Evolutionary conservation across 2,113 vertebrate genomes (phyloP), one percentile per base, ranked within the genome.

Genomic region (Callionymus lyra): DNA sequence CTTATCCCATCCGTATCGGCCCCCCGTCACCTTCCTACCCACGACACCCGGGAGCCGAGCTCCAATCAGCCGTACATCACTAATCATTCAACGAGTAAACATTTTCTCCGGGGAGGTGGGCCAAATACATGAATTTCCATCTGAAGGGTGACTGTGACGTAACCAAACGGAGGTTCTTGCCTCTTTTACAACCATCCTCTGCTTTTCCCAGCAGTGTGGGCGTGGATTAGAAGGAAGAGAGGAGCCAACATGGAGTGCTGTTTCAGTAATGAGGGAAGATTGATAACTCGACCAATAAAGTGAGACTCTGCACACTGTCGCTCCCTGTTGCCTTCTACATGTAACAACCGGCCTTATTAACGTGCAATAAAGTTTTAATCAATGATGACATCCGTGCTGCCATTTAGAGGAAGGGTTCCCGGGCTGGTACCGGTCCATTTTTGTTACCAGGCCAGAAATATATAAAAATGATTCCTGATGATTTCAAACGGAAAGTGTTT

Each of bases 61-160:
- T n/a, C n/a, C n/a, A n/a, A n/a, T n/a, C n/a, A n/a, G n/a, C n/a
- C n/a, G n/a, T n/a, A n/a, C n/a, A n/a, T 46, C 18, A 31, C 66
- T 53, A 71, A 79, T 64, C 52, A 67, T 66, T 57, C 47, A 65
- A 57, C 51, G 49, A 56, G 50, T 46, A 6, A 5, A 10, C 38
- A 52, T 38, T 56, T 45, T 44, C 55, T 46, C 31, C 12, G 64
- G 66, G 65, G 64, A 63, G 57, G 59, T 27, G 17, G 47, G 56
- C 57, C 56, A 74, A 61, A 82, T 71, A 53, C 61, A 78, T 81
- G 63, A 69, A 79, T 79, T 70, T 40, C 66, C 56, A 82, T 68
- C 42, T 50, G 43, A 32, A 17, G 34, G 50, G 53, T 45, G 40
- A 55, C 21, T 41, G 59, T 75, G 74, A 77, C 69, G 72, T 61